Conservation (phyloP, 1,140 invertebrate species). For the Stenopsyche tienmushanensis region DNA sequence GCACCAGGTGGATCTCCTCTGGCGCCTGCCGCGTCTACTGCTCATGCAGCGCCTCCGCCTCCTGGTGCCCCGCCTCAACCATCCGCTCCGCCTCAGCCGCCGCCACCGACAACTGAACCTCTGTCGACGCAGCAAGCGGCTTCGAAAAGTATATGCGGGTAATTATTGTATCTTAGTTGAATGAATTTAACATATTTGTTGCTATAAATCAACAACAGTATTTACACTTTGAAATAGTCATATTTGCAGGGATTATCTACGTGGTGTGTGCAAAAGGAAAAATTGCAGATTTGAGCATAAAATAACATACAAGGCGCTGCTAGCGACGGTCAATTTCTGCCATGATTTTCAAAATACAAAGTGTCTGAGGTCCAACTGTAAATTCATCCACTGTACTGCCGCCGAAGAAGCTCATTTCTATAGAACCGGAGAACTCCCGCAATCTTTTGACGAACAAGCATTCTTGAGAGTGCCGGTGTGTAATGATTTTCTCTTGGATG, state of each 20-base stretch:
- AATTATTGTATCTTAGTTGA: neutral
- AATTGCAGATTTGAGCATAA: slow-evolving; percentile 4
- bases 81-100: slow-evolving; percentile 20
- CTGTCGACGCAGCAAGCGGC: neutral
- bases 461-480: neutral
- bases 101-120: slow-evolving; percentile 10
- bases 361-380: neutral
- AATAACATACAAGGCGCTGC: neutral
- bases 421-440: neutral
- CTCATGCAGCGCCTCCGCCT: neutral
- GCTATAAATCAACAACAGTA: neutral
- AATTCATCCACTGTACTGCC: neutral
- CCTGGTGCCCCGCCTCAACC: slow-evolving; percentile 15
- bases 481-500: neutral
- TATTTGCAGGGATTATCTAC: slow-evolving; percentile 14
- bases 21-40: neutral
- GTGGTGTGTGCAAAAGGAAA: neutral
- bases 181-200: too few relatives aligned
- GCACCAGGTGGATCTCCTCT: neutral
- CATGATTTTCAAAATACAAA: slow-evolving; percentile 8
- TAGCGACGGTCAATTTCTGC: neutral
- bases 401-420: neutral
- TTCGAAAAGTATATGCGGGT: neutral
- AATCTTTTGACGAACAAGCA: neutral
- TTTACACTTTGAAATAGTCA: slow-evolving; percentile 9